phyloP scores from a whole-genome alignment of 2,888 invertebrate species.

The Acleris cristana region DNA sequence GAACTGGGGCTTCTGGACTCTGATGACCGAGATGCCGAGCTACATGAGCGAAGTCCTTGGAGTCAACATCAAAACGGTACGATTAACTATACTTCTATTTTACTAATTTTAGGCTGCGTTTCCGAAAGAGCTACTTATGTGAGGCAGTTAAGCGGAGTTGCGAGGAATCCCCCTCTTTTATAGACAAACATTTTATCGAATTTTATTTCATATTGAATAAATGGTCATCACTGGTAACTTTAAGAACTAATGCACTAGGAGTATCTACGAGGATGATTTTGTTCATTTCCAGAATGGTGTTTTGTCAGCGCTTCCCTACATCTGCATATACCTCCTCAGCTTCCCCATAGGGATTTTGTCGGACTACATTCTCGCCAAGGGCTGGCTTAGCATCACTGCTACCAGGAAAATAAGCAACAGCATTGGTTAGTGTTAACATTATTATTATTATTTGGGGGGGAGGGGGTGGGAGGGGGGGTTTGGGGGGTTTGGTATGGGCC shows the following conservation, averaged over 20 bases:
- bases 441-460: too few relatives aligned
- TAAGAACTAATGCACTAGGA: too few relatives aligned
- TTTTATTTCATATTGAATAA: too few relatives aligned
- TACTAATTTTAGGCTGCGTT: too few relatives aligned
- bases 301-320: constrained; percentile 88
- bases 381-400: constrained; percentile 75
- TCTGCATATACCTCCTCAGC: constrained; percentile 86
- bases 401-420: constrained; percentile 73
- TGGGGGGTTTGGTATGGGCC: too few relatives aligned
- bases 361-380: constrained; percentile 82
- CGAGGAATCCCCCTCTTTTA: too few relatives aligned
- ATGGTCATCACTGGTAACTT: too few relatives aligned
- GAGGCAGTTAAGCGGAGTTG: too few relatives aligned
- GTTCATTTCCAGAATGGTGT: constrained; percentile 83
- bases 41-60: constrained; percentile 86
- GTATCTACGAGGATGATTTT: neutral
- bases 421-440: constrained; percentile 47
- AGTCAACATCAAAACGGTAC: constrained; percentile 84
- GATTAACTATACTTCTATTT: too few relatives aligned
- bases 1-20: constrained; percentile 89
- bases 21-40: constrained; percentile 88
- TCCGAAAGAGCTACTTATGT: too few relatives aligned
- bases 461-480: too few relatives aligned
- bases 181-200: too few relatives aligned
- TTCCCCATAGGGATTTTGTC: constrained; percentile 76